A percentile compares a stretch with the other conserved stretches of the same genome.
These are phyloP conservation scores for Pelochelys cantorii DNA, from an alignment of 2,797 vertebrate genomes.

Conservation along the genomic window DNA sequence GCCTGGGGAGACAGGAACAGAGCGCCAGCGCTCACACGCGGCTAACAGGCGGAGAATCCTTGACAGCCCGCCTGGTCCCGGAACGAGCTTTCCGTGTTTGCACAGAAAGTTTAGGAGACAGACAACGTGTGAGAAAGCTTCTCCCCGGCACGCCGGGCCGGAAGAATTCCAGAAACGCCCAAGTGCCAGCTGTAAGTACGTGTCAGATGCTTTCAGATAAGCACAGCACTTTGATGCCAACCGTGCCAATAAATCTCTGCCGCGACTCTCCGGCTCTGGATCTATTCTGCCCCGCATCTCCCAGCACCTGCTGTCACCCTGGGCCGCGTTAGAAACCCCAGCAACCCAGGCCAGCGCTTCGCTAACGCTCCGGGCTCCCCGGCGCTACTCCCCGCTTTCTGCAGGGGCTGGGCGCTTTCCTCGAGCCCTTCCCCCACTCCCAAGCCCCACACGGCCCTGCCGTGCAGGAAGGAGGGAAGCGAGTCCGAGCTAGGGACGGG, in stretches of 20 bases:
- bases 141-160: neutral
- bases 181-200: neutral
- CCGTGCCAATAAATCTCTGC: neutral
- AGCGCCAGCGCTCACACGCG: rapidly evolving
- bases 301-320: neutral
- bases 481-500: too few species aligned
- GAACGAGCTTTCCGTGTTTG: neutral
- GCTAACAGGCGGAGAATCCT: rapidly evolving
- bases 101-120: neutral
- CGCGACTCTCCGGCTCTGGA: neutral
- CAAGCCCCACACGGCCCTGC: too few species aligned
- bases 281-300: neutral
- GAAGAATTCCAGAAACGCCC: neutral
- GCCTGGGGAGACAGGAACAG: rapidly evolving
- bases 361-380: neutral
- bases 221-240: neutral
- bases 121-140: neutral
- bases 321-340: neutral
- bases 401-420: neutral
- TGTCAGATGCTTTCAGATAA: neutral
- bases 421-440: too few species aligned
- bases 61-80: rapidly evolving
- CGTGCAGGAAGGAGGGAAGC: too few species aligned
- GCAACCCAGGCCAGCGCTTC: neutral
- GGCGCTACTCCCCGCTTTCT: neutral